Base-by-base conservation (phyloP, 2,797 vertebrate genomes). In the Clarias fuscus region DNA sequence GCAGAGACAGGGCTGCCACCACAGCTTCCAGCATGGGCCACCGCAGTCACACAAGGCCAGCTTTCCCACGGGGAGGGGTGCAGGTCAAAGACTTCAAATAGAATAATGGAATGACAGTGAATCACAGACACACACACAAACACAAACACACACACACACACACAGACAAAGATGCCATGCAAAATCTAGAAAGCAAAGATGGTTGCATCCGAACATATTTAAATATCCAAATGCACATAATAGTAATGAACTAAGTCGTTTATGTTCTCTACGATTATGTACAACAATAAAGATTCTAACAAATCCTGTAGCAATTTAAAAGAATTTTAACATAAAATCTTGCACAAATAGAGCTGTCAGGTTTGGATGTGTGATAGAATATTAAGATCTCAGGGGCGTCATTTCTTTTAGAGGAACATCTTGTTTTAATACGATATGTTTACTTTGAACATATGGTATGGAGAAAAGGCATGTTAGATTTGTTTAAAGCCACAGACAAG, bases 11-110 rank as follows among this genome's bases (percentile, higher is more conserved):
- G 91, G 92, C 91, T 92, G 89, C 91, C 90, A 93, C 95, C 95
- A 89, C 95, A 94, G 93, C 95, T 95, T 95, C 95, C 94, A 95
- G 94, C 94, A 94, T 93, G 93, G 91, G 94, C 92, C 89, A 93
- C 94, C 94, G 92, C 94, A 95, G 93, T 94, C 93, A 94, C 94
- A 95, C 92, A 91, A 94, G 89, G 70, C 91, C 89, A 90, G 91
- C 89, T 93, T 95, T 95, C 95, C 94, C 95, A 95, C 94, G 93
- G 93, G 92, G 94, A 93, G 93, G 93, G 94, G 94, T 67, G n/a
- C 61, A 3, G 0, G 62, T 82, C 71, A 37, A 43, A 77, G 48
- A 56, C 79, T 67, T 67, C 79, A 67, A 64, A 82, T 20, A n/a
- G 79, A 77, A 68, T 27, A 65, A 61, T 59, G 14, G 7, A 77